Conservation (phyloP, 1,140 invertebrate species). For the Diabrotica virgifera region DNA sequence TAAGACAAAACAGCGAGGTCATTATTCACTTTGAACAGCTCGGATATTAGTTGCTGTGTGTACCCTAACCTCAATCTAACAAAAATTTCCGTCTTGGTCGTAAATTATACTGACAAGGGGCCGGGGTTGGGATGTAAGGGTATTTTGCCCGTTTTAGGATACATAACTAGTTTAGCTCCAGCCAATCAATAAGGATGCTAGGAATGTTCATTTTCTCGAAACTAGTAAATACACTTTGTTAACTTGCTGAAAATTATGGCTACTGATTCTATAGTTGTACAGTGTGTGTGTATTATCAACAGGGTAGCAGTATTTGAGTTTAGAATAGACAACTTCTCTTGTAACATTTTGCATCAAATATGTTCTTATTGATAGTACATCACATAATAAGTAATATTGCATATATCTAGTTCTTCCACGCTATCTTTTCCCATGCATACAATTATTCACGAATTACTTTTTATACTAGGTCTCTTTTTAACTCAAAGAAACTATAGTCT, state of each 20-base stretch:
- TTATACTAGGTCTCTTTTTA: no score
- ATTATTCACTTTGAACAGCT: slow-evolving; percentile 47
- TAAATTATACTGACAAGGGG: slow-evolving; percentile 48
- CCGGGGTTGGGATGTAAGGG: slow-evolving; percentile 21
- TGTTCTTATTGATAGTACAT: no score
- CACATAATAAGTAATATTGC: no score
- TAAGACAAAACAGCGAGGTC: slow-evolving; percentile 48
- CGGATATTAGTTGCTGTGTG: slow-evolving; percentile 47
- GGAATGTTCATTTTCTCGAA: slow-evolving; percentile 1
- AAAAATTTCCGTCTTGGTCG: slow-evolving; percentile 45
- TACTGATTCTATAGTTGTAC: no score
- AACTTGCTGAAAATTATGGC: not conserved
- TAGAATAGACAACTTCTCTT: no score
- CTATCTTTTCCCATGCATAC: no score
- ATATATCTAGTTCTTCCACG: no score
- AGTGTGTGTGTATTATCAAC: no score
- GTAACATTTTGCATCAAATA: no score
- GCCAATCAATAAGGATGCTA: slow-evolving; percentile 10
- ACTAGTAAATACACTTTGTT: slow-evolving; percentile 1
- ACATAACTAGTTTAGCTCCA: not conserved
- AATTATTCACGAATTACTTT: no score
- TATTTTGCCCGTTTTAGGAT: slow-evolving; percentile 1
- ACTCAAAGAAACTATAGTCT: no score
- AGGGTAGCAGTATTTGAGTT: no score
- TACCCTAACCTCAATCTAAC: slow-evolving; percentile 44